A percentile compares a stretch with the other conserved stretches of the same genome.
phyloP scores from a whole-genome alignment of 2,113 vertebrate genomes.

The Dendropsophus ebraccatus region DNA sequence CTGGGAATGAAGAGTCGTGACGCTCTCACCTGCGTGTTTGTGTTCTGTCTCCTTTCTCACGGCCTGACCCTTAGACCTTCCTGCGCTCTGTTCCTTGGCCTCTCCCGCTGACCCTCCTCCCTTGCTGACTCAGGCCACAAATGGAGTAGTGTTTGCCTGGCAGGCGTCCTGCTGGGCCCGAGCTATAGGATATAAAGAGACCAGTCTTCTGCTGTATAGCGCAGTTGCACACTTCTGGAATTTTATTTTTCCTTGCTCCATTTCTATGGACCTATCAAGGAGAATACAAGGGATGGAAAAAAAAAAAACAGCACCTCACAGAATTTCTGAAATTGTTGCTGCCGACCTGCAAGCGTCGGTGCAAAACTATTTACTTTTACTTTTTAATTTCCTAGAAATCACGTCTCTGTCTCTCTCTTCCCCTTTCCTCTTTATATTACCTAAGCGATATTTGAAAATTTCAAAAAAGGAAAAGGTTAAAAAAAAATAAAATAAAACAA shows the following conservation, averaged over 20 bases:
- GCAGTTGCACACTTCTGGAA: conserved; percentile 71
- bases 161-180: conserved; percentile 59
- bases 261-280: conserved; percentile 75
- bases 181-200: conserved; percentile 42
- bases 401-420: neutral
- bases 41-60: conserved; percentile 25
- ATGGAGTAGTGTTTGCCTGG: conserved; percentile 74
- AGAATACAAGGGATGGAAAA: conserved; percentile 55
- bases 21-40: conserved; percentile 58
- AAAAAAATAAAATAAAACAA: conserved; percentile 55
- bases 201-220: conserved; percentile 14
- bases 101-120: conserved; percentile 62
- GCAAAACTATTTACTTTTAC: conserved; percentile 66
- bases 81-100: conserved; percentile 55
- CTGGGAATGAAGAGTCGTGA: conserved; percentile 98
- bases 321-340: conserved; percentile 73
- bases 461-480: conserved; percentile 56
- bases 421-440: conserved; percentile 40
- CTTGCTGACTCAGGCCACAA: conserved; percentile 76
- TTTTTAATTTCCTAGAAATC: conserved; percentile 43
- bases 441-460: conserved; percentile 8
- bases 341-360: conserved; percentile 68
- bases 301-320: conserved; percentile 67
- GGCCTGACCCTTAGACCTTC: conserved; percentile 60
- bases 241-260: conserved; percentile 69